Evolutionary conservation across 2,888 invertebrate genomes (phyloP).

Genomic region (Cheilosia urbana): DNA sequence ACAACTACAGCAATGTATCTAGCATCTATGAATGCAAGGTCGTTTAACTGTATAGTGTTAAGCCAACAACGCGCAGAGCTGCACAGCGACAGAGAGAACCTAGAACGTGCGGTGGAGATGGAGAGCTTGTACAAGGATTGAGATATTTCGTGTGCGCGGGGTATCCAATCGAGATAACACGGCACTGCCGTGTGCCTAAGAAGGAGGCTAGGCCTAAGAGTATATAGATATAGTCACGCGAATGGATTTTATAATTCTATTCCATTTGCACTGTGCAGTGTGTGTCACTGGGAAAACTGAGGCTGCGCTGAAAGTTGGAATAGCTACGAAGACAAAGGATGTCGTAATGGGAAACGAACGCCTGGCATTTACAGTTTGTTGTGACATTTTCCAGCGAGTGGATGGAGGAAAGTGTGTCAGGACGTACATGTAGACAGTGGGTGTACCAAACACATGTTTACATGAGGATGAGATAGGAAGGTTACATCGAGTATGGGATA

Average conservation of each 20-base stretch:
- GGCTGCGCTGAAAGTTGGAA: conserved; percentile 16
- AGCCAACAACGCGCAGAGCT: conserved; percentile 1
- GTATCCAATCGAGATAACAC: conserved; percentile 60
- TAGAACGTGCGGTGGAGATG: conserved; percentile 22
- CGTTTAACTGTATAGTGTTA: conserved; percentile 70
- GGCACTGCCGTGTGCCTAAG: conserved; percentile 16
- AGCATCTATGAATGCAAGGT: conserved; percentile 71
- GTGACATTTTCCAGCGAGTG: conserved; percentile 50
- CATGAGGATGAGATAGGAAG: neutral
- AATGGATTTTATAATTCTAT: conserved; percentile 22
- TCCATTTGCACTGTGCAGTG: conserved; percentile 26
- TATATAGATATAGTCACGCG: conserved; percentile 18
- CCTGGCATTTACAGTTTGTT: conserved; percentile 63
- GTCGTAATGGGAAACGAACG: conserved; percentile 66
- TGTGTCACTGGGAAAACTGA: conserved; percentile 67
- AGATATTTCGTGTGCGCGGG: conserved; percentile 72
- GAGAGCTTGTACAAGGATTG: conserved; percentile 53
- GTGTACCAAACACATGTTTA: neutral
- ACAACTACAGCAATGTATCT: conserved; percentile 47
- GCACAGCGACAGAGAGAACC: neutral
- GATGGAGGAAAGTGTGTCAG: conserved; percentile 60
- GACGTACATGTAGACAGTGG: conserved; percentile 33
- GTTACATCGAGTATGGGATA: neutral
- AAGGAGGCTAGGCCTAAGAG: conserved; percentile 23
- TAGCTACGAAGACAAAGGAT: conserved; percentile 62